Base-by-base conservation (phyloP, 2,888 invertebrate genomes). In the Yponomeuta cagnagella region DNA sequence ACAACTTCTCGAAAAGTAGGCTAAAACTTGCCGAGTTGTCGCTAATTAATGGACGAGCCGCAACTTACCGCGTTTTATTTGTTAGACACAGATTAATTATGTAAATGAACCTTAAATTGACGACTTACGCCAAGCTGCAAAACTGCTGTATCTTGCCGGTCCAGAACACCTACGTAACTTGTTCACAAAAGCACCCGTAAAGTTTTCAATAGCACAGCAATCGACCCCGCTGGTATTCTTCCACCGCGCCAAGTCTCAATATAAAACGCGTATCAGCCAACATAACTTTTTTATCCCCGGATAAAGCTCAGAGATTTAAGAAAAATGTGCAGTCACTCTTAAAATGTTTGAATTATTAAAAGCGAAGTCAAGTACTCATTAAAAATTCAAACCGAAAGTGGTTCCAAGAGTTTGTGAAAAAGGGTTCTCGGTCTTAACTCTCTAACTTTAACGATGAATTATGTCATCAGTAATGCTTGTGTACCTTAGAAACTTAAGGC, bases 51-150 rank as follows among this genome's bases (percentile, higher is more conserved):
- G 79, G 77, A 78, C 79, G 75, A 76, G 76, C 78, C 80, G 77
- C 80, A 79, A 75, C 78, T 75, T 76, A 76, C 79, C 78, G 77
- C 76, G 79, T 48, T 71, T 71, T 71, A 71, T 71, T 63, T 69
- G 68, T 52, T 67, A 72, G 74, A 74, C 82, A 74, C 80, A 82
- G 84, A 88, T 86, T 86, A 86, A 85, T 88, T 86, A 87, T 86
- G 85, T 81, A 85, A 85, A 87, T 85, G 79, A 81, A 78, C 78
- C 80, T 81, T 48, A 69, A 69, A 58, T 58, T 69, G 64, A 64
- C 64, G 43, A 12, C 43, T 48, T 37, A 9, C 37, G 70, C 33
- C 15, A 43, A 64, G 48, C 48, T n/a, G 65, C 9, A 73, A 72
- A 71, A 73, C 48, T 72, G 70, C 48, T 65, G 58, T 73, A 37